phyloP scores from a whole-genome alignment of 2,888 invertebrate genomes.

The Parnassius smintheus region DNA sequence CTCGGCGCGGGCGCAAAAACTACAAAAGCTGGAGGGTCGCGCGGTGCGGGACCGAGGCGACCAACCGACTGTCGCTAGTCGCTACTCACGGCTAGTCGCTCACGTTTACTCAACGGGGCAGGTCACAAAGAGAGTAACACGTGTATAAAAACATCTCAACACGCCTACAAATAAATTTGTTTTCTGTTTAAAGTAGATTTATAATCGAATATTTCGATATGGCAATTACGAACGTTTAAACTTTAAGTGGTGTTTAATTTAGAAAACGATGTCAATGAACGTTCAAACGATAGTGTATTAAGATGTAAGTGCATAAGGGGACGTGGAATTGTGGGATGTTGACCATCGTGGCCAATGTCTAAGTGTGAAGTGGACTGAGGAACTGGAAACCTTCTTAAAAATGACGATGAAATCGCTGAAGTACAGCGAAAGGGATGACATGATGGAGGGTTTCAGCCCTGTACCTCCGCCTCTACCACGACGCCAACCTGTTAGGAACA shows the following conservation, averaged over 20 bases:
- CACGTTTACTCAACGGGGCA: constrained; percentile 37
- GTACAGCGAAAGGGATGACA: constrained; percentile 78
- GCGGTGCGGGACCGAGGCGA: constrained; percentile 35
- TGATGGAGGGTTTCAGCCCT: constrained; percentile 79
- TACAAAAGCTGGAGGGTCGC: constrained; percentile 78
- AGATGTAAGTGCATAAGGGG: constrained; percentile 68
- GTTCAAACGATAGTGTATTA: constrained; percentile 45
- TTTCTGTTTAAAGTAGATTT: constrained; percentile 28
- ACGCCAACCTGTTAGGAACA: constrained; percentile 83
- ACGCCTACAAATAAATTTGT: constrained; percentile 20
- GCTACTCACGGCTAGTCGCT: constrained; percentile 21
- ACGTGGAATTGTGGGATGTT: constrained; percentile 58
- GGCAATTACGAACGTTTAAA: constrained; percentile 42
- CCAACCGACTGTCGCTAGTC: constrained; percentile 24
- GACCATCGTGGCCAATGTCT: constrained; percentile 49
- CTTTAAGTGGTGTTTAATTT: constrained; percentile 42
- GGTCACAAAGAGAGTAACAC: constrained; percentile 32
- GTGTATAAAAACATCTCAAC: constrained; percentile 24
- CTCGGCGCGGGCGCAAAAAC: constrained; percentile 79
- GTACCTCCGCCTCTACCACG: constrained; percentile 84
- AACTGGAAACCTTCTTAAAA: constrained; percentile 43
- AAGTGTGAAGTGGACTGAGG: constrained; percentile 67
- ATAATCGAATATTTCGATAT: constrained; percentile 29
- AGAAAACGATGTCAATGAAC: constrained; percentile 43
- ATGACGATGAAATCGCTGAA: constrained; percentile 84